phyloP scores from a whole-genome alignment of 2,113 vertebrate genomes.

The Calidris pygmaea region DNA sequence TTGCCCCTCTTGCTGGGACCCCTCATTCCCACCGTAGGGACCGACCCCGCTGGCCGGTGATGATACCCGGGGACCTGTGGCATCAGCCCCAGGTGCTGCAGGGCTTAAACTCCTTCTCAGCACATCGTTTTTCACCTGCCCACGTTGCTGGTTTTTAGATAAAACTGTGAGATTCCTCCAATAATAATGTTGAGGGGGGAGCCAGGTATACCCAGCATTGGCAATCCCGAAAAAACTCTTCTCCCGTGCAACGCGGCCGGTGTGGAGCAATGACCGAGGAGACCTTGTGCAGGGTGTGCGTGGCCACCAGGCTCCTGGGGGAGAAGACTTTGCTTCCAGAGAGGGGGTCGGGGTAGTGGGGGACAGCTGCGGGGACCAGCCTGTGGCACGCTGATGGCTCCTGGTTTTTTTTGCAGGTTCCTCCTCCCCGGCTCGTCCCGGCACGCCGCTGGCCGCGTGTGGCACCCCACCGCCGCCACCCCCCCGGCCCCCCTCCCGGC shows the following conservation, averaged over 20 bases:
- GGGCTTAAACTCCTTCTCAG: background rate
- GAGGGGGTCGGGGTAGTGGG: background rate
- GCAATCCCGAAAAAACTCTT: accelerated
- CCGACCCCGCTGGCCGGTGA: accelerated
- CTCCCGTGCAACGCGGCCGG: accelerated
- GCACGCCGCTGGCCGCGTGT: slow-evolving; percentile 82
- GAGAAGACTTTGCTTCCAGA: background rate
- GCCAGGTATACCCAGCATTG: accelerated
- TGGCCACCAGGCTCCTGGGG: background rate
- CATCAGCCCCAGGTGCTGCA: background rate
- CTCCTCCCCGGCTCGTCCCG: slow-evolving; percentile 89
- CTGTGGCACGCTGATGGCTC: accelerated
- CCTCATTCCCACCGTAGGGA: accelerated
- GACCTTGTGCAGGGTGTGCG: accelerated
- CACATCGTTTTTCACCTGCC: accelerated
- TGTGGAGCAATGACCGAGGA: accelerated
- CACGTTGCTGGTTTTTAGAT: accelerated
- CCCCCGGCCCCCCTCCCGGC: slow-evolving; percentile 88
- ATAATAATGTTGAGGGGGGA: accelerated
- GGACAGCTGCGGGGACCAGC: accelerated
- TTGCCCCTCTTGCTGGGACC: accelerated
- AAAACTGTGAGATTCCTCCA: accelerated
- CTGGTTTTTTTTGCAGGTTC: slow-evolving; percentile 76
- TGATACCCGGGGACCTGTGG: background rate
- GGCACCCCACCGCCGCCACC: slow-evolving; percentile 87